These are phyloP conservation scores for Lepidostoma basale DNA, from an alignment of 1,140 invertebrate species.

Conservation along the genomic window DNA sequence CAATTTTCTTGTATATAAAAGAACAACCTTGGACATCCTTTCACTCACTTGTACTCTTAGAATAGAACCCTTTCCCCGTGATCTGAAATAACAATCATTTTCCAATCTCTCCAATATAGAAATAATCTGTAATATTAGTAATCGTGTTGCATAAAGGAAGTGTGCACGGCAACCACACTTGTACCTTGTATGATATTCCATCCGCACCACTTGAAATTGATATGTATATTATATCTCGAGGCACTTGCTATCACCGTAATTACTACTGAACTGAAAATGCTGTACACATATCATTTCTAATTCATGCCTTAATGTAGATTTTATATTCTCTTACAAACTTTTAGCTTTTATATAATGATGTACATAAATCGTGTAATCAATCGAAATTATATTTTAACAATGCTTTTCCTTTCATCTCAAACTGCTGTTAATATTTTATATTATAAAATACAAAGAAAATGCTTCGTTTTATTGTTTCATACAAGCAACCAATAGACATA, in stretches of 20 bases:
- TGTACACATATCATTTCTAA: conserved; percentile 26
- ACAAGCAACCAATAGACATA: no score
- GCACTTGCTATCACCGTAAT: conserved; percentile 23
- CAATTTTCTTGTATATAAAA: no score
- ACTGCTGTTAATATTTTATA: conserved; percentile 28
- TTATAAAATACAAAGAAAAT: conserved; percentile 1
- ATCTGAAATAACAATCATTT: conserved; percentile 2
- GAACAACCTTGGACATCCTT: no score
- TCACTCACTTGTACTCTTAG: not conserved
- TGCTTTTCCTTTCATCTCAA: conserved; percentile 21
- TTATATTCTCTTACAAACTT: conserved; percentile 24
- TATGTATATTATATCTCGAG: conserved; percentile 20
- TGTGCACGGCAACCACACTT: not conserved
- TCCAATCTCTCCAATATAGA: conserved; percentile 5
- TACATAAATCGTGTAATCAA: conserved; percentile 1
- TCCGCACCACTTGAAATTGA: not conserved
- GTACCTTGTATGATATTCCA: not conserved
- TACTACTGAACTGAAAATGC: conserved; percentile 13
- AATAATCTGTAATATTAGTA: not conserved
- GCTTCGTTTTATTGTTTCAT: not conserved
- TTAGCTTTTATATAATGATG: conserved; percentile 24
- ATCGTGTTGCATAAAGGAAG: not conserved
- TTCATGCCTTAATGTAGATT: conserved; percentile 27
- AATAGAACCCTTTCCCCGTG: not conserved
- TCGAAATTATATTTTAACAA: conserved; percentile 11